Percentiles rank a stretch among this genome's conserved stretches.
phyloP scores from a whole-genome alignment of 2,797 vertebrate species.

The Cottoperca gobio region DNA sequence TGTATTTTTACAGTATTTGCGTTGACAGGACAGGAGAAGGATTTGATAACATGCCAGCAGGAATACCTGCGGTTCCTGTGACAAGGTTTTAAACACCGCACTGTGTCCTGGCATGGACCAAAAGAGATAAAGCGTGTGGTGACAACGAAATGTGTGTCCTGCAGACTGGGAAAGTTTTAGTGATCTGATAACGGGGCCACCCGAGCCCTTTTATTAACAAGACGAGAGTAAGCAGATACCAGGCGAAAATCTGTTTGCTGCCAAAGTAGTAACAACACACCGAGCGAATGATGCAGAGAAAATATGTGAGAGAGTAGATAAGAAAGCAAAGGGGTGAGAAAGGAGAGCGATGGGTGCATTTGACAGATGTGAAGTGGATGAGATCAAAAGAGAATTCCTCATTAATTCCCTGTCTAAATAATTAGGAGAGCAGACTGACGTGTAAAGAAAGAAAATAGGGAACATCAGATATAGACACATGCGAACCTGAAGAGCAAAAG shows the following conservation, averaged over 20 bases:
- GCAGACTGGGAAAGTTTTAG: conserved; percentile 22
- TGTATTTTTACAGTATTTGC: conserved; percentile 14
- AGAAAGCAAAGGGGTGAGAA: conserved; percentile 1
- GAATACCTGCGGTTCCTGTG: conserved; percentile 6
- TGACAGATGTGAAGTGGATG: conserved; percentile 13
- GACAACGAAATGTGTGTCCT: conserved; percentile 27
- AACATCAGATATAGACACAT: conserved; percentile 4
- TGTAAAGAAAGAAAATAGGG: conserved; percentile 13
- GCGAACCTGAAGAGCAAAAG: conserved; percentile 3
- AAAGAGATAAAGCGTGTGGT: conserved; percentile 31
- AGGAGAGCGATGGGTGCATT: conserved; percentile 1
- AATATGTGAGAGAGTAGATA: conserved; percentile 25
- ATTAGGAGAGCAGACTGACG: background rate
- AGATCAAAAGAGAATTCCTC: background rate
- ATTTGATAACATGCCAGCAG: conserved; percentile 14
- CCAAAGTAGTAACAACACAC: conserved; percentile 42
- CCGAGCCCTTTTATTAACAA: conserved; percentile 17
- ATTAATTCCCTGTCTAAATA: background rate
- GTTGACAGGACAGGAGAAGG: conserved; percentile 13
- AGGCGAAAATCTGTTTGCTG: conserved; percentile 21
- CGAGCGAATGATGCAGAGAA: conserved; percentile 28
- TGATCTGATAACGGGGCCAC: conserved; percentile 39
- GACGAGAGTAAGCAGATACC: conserved; percentile 20
- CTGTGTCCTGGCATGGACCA: background rate
- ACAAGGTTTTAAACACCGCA: conserved; percentile 17